A percentile compares a stretch with the other conserved stretches of the same genome.
Conservation (phyloP, 1,140 invertebrate species). For the Stegodyphus mimosarum region DNA sequence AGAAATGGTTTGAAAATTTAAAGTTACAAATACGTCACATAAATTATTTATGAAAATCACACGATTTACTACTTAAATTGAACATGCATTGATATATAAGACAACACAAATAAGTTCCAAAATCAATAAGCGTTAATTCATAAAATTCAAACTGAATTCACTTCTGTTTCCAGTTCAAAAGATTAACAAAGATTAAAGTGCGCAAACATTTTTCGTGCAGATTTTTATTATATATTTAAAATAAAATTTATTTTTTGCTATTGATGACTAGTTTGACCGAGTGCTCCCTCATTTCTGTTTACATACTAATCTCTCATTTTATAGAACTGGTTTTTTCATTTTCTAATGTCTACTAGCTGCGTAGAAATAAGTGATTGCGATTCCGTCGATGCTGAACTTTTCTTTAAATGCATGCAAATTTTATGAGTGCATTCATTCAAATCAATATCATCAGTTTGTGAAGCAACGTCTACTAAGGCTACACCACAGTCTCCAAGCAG, state of each 20-base stretch:
- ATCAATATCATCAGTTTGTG: constrained; percentile 51
- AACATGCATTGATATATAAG: not conserved
- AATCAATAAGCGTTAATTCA: too few species aligned
- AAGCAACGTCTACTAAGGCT: constrained; percentile 49
- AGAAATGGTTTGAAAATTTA: too few species aligned
- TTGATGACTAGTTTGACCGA: not conserved
- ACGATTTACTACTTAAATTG: not conserved
- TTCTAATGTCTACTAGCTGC: constrained; percentile 14
- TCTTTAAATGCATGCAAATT: not conserved
- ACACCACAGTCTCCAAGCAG: constrained; percentile 49
- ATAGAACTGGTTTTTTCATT: not conserved
- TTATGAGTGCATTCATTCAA: constrained; percentile 1
- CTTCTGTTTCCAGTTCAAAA: too few species aligned
- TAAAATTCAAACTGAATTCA: too few species aligned
- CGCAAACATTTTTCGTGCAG: too few species aligned
- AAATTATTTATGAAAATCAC: not conserved
- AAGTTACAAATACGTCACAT: too few species aligned
- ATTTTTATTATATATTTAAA: too few species aligned
- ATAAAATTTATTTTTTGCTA: not conserved
- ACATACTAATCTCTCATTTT: not conserved
- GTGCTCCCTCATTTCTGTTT: not conserved
- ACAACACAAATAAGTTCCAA: not conserved
- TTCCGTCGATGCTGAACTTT: not conserved
- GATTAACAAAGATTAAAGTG: too few species aligned
- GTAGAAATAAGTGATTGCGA: constrained; percentile 20